phyloP scores from a whole-genome alignment of 2,797 vertebrate genomes.

The Tarsius wallacei region DNA sequence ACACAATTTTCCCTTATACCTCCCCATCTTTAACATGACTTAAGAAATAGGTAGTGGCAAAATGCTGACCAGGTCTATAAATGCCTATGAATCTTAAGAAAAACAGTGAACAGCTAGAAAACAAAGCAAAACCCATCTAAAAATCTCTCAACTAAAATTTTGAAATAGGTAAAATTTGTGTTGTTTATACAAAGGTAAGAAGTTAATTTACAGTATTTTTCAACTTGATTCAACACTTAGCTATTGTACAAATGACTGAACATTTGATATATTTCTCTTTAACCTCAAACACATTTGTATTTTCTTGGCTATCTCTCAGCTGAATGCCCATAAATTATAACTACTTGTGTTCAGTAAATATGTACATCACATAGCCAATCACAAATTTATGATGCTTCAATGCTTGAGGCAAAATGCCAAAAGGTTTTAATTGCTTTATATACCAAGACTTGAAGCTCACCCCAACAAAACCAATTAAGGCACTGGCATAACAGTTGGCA shows the following conservation, averaged over 20 bases:
- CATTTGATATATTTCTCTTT: slow-evolving; percentile 51
- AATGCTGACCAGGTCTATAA: slow-evolving; percentile 49
- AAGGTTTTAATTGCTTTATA: slow-evolving; percentile 79
- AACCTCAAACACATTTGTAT: slow-evolving; percentile 56
- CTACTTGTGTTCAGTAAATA: slow-evolving; percentile 66
- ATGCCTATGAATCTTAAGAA: not conserved
- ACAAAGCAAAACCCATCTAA: slow-evolving; percentile 14
- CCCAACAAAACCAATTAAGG: slow-evolving; percentile 77
- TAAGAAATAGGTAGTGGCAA: not conserved
- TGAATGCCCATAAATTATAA: slow-evolving; percentile 41
- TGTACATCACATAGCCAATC: slow-evolving; percentile 61
- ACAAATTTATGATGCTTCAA: slow-evolving; percentile 71
- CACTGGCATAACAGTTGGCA: slow-evolving; percentile 59
- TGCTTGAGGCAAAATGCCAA: slow-evolving; percentile 73
- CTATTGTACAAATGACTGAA: not conserved
- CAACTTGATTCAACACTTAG: not conserved
- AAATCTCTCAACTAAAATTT: slow-evolving; percentile 25
- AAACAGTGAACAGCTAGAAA: slow-evolving; percentile 32
- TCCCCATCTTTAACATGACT: not conserved
- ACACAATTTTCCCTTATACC: not conserved
- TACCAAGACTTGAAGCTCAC: slow-evolving; percentile 61
- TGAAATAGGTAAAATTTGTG: not conserved
- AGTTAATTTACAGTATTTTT: not conserved
- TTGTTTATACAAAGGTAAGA: not conserved
- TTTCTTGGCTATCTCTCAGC: slow-evolving; percentile 40